A percentile compares a stretch with the other conserved stretches of the same genome.
Evolutionary conservation across 2,113 vertebrate genomes (phyloP).

Genomic region (Chionodraco myersi): DNA sequence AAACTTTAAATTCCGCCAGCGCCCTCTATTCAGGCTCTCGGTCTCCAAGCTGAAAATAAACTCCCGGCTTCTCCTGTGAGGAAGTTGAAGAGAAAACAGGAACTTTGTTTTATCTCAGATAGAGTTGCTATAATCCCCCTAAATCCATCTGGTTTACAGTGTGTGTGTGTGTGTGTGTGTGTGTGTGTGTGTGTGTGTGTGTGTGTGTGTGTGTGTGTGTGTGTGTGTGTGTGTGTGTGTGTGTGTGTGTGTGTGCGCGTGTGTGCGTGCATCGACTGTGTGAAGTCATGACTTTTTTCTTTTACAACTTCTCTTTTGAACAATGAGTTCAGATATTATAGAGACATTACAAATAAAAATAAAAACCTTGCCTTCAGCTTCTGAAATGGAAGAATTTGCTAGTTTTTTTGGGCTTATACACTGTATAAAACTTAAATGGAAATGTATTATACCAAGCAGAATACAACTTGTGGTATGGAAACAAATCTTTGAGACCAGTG

Average conservation of each 20-base stretch:
- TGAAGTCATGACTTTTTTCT: constrained; percentile 45
- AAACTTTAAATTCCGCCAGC: constrained; percentile 52
- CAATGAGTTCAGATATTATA: constrained; percentile 13
- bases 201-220: too few relatives aligned
- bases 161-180: neutral
- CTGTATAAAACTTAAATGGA: neutral
- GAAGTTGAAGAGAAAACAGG: constrained; percentile 55
- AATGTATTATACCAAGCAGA: neutral
- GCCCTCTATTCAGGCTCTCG: constrained; percentile 16
- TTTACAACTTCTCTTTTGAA: constrained; percentile 6
- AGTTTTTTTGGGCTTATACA: neutral
- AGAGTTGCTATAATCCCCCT: constrained; percentile 63
- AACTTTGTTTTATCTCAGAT: constrained; percentile 65
- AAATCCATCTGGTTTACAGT: constrained; percentile 58
- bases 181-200: too few relatives aligned
- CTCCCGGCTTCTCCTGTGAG: constrained; percentile 29
- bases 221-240: too few relatives aligned
- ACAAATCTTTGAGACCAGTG: neutral
- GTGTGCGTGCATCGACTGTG: too few relatives aligned
- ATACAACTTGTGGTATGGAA: neutral
- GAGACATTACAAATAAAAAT: neutral
- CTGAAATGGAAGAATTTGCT: neutral
- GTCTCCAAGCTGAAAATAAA: constrained; percentile 50
- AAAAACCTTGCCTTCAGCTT: too few relatives aligned
- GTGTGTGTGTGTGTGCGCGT: too few relatives aligned